Base-by-base conservation (phyloP, 2,113 vertebrate species). In the Aix galericulata region DNA sequence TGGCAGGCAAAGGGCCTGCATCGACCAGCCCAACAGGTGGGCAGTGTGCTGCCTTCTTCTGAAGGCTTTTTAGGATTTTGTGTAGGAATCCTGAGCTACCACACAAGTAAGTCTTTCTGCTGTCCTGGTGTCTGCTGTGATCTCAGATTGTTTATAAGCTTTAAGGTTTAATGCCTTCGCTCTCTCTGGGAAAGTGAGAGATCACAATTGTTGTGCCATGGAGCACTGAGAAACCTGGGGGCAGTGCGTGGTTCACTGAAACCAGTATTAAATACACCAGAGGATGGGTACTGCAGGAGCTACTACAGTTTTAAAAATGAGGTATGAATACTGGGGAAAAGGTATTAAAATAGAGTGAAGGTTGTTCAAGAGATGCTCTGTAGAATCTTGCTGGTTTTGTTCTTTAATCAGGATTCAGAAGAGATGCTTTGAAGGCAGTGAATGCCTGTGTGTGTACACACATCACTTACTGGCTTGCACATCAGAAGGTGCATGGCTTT, bases 161-260 rank as follows among this genome's bases (percentile, higher is more conserved):
- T 11, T 4, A 32, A 69, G 36, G 26, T 48, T 5, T 16, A 1
- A 0, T 21, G 5, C 8, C 40, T 46, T 82, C 3, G 1, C 50
- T 40, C 7, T 69, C 16, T 36, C 15, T 21, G 20, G 40, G 52
- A 91, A 66, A 73, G 18, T 36, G 31, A 32, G 68, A 62, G 77
- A 15, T 52, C 14, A 26, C 55, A 26, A 1, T 12, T 25, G 42
- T 26, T 50, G 21, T 74, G 26, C 48, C 5, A 1, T 3, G 66
- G 73, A 71, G 6, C 1, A 11, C 44, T 62, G 69, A 62, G 90
- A 76, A 38, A 29, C 8, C 38, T 27, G 1, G 15, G 78, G 16
- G 44, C 52, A n/a, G 46, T 9, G 0, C 4, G 0, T 12, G 11
- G 26, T 48, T 69, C 22, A 9, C 22, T 38, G 34, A 14, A 44